Evolutionary conservation across 2,113 vertebrate genomes (phyloP).

Genomic region (Oryzias javanicus): DNA sequence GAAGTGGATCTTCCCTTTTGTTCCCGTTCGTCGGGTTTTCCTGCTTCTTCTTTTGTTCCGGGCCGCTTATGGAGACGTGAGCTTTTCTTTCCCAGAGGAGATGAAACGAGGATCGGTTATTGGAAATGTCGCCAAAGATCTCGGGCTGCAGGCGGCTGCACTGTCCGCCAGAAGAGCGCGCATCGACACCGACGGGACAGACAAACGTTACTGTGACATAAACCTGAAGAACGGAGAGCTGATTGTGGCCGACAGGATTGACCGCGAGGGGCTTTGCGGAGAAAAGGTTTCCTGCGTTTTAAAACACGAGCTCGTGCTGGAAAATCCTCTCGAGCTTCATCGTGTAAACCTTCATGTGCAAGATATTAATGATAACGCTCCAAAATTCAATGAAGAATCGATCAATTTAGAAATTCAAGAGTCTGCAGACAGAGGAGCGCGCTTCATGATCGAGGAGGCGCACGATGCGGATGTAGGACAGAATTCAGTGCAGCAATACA

Average conservation of each 20-base stretch:
- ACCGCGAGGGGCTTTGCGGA: constrained; percentile 54
- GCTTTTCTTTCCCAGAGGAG: constrained; percentile 76
- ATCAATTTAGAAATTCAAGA: too few relatives aligned
- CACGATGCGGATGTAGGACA: constrained; percentile 70
- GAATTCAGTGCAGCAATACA: constrained; percentile 69
- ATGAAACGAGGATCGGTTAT: constrained; percentile 63
- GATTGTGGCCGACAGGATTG: constrained; percentile 51
- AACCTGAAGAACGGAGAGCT: too few relatives aligned
- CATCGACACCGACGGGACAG: too few relatives aligned
- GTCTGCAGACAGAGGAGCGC: constrained; percentile 50
- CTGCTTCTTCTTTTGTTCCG: background rate
- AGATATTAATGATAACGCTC: constrained; percentile 72
- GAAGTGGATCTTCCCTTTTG: too few relatives aligned
- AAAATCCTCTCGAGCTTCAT: constrained; percentile 70
- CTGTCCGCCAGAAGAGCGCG: constrained; percentile 70
- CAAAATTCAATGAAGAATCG: constrained; percentile 6
- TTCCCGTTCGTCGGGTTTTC: background rate
- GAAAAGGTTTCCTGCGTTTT: constrained; percentile 53
- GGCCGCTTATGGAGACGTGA: constrained; percentile 50
- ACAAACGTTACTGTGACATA: too few relatives aligned
- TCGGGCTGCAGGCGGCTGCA: constrained; percentile 62
- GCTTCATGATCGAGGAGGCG: constrained; percentile 69
- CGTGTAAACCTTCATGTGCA: background rate
- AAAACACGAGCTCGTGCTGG: constrained; percentile 70
- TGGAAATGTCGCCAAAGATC: constrained; percentile 60